phyloP scores from a whole-genome alignment of 2,797 vertebrate genomes.

The Sitta carolinensis region DNA sequence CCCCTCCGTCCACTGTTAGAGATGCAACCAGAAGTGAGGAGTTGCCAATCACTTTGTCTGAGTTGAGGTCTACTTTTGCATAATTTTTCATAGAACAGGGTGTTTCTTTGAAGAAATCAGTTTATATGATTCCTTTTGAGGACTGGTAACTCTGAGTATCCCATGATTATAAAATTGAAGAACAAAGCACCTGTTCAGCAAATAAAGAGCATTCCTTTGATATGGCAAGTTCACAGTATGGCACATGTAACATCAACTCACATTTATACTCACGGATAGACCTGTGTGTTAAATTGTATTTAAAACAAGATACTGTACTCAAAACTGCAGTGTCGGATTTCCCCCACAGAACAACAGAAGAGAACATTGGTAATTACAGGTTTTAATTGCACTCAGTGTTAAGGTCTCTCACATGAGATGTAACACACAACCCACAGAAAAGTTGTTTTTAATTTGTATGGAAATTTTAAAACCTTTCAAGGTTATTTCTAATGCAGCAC shows the following conservation, averaged over 20 bases:
- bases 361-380: not conserved
- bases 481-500: not conserved
- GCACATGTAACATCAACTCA: not conserved
- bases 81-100: not conserved
- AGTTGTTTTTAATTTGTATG: not conserved
- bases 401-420: not conserved
- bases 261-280: not conserved
- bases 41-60: not conserved
- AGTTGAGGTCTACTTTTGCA: not conserved
- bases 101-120: not conserved
- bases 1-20: not conserved
- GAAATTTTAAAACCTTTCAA: not conserved
- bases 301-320: not conserved
- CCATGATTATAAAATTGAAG: not conserved
- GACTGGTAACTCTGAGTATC: not conserved
- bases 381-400: not conserved
- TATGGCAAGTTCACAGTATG: not conserved
- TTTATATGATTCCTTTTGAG: not conserved
- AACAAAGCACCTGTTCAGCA: not conserved
- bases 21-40: not conserved
- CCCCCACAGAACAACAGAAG: not conserved
- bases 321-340: not conserved
- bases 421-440: not conserved
- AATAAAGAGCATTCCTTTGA: not conserved
- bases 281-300: accelerated